Conservation (phyloP, 92 coral and sea anemone genomes). For the Virgularia gustaviana region DNA sequence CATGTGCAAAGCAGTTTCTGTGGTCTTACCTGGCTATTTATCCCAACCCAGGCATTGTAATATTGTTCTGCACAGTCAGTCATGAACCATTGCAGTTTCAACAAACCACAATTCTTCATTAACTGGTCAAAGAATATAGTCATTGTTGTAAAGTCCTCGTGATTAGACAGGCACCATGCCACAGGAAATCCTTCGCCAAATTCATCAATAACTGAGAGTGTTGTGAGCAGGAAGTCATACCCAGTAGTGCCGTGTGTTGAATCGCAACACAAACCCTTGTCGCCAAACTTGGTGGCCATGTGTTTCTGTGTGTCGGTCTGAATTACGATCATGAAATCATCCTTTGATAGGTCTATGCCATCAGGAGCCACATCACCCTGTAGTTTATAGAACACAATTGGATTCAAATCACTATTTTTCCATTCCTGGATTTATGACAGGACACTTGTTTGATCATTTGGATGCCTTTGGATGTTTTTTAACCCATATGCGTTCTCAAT, state of each 20-base stretch:
- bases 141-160: slow-evolving; percentile 62
- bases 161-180: too few relatives aligned
- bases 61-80: slow-evolving; percentile 65
- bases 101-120: slow-evolving; percentile 42
- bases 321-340: slow-evolving; percentile 52
- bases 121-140: slow-evolving; percentile 44
- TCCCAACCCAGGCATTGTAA: slow-evolving; percentile 66
- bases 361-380: not conserved
- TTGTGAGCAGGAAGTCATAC: slow-evolving; percentile 52
- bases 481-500: not conserved
- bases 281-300: slow-evolving; percentile 48
- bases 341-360: slow-evolving; percentile 18
- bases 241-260: slow-evolving; percentile 66
- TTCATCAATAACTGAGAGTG: slow-evolving; percentile 57
- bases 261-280: slow-evolving; percentile 59
- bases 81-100: slow-evolving; percentile 42
- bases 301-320: slow-evolving; percentile 51
- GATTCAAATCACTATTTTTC: not conserved
- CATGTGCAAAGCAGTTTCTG: slow-evolving; percentile 52
- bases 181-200: slow-evolving; percentile 68
- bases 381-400: not conserved
- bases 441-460: slow-evolving; percentile 8
- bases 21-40: slow-evolving; percentile 44
- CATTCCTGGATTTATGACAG: not conserved
- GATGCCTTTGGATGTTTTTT: not conserved